phyloP scores from a whole-genome alignment of 2,113 vertebrate species.

The Rutilus rutilus region DNA sequence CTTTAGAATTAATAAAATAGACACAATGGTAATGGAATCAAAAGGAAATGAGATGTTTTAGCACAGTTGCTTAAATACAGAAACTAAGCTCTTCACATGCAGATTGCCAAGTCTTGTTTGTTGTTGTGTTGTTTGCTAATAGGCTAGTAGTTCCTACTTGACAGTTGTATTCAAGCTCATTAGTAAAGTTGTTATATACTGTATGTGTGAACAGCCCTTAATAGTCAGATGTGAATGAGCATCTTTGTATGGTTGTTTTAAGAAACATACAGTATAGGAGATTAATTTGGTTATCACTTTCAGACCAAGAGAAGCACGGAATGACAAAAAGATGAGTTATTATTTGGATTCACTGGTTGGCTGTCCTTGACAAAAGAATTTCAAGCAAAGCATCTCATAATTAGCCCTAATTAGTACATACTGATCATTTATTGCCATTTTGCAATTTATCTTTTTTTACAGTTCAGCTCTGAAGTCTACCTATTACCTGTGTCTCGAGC shows the following conservation, averaged over 20 bases:
- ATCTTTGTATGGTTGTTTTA: neutral
- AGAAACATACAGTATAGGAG: neutral
- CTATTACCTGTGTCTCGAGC: neutral
- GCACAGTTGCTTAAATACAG: neutral
- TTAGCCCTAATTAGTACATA: conserved; percentile 25
- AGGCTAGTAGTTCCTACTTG: neutral
- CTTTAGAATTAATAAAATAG: neutral
- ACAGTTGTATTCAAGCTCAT: neutral
- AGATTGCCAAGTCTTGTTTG: neutral
- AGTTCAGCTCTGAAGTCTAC: neutral
- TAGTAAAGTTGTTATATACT: neutral
- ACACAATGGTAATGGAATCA: neutral
- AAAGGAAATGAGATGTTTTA: neutral
- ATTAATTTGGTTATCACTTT: neutral
- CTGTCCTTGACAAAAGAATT: neutral
- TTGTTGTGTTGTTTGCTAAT: neutral
- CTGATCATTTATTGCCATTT: neutral
- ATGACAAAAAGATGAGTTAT: neutral
- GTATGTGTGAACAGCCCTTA: neutral
- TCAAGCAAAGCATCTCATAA: conserved; percentile 4
- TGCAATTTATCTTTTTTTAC: neutral
- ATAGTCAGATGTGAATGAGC: neutral
- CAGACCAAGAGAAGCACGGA: neutral
- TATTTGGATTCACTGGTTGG: neutral
- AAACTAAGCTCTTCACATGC: neutral